Evolutionary conservation across 2,888 invertebrate species (phyloP), one percentile per base, ranked within the genome.

Genomic region (Gastrophysa polygoni): DNA sequence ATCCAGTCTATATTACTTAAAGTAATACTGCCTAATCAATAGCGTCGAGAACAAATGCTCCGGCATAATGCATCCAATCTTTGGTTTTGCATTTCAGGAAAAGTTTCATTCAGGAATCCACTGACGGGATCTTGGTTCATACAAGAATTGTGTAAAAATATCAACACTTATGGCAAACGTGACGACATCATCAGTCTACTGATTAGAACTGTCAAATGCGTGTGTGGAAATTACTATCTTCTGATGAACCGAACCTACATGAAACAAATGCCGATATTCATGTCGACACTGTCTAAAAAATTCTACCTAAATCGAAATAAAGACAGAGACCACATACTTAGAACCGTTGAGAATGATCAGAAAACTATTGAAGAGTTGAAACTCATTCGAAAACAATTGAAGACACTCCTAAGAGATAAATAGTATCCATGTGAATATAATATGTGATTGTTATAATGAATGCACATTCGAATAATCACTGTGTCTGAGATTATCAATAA

Each of bases 51-150:
- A n/a, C n/a, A n/a, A n/a, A n/a, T n/a, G n/a, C n/a, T n/a, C n/a
- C n/a, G n/a, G n/a, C n/a, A 17, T 44, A 11, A 43, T 57, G 20
- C 10, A 10, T 1, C 47, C 6, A 57, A 32, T 50, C 2, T 14
- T 11, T 38, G 6, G 10, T 38, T 44, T 38, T 17, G 14, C 10
- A 10, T 71, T 70, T 49, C 52, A 78, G 77, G 75, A 18, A 75
- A 73, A 16, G 64, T 70, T 6, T 73, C 75, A 1, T 75, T 69
- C 60, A 64, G 78, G 56, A 54, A 74, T 46, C 38, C 63, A 5
- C 7, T 62, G 1, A 69, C 69, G 1, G 80, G 81, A 1, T 73
- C 77, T 0, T 81, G 80, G 80, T 78, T 80, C 56, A 78, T 80
- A 48, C 79, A 80, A 56, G 80, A 80, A 63, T 51, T 80, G 16